phyloP scores from a whole-genome alignment of 2,113 vertebrate species.

The Aegithalos caudatus region DNA sequence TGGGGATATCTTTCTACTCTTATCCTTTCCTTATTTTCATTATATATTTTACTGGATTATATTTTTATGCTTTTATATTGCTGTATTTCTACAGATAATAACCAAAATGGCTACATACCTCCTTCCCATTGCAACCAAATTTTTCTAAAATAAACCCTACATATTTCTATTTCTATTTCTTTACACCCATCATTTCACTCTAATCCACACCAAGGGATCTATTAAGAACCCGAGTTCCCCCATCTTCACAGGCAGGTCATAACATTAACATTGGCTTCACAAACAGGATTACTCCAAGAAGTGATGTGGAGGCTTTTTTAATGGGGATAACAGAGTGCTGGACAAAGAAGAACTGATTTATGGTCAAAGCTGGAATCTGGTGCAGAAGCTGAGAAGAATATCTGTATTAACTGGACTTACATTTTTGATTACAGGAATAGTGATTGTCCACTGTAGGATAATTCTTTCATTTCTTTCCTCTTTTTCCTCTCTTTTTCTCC shows the following conservation, averaged over 20 bases:
- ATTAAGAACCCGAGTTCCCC: not conserved
- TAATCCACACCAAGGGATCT: not conserved
- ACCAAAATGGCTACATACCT: no score
- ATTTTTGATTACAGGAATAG: not conserved
- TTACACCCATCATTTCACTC: not conserved
- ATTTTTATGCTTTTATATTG: not conserved
- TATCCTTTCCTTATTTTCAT: not conserved
- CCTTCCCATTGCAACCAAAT: not conserved
- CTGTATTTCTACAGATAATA: not conserved
- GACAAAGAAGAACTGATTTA: not conserved
- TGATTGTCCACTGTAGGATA: accelerated
- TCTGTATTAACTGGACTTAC: not conserved
- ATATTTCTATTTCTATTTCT: not conserved
- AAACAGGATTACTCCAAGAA: no score
- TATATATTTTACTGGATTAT: not conserved
- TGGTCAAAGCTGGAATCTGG: not conserved
- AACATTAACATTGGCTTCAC: not conserved
- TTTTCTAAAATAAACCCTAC: not conserved
- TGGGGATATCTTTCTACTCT: not conserved
- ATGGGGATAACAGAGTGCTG: not conserved
- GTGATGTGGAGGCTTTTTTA: not conserved
- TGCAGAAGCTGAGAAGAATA: not conserved
- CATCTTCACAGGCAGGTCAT: not conserved
- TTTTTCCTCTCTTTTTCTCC: not conserved
- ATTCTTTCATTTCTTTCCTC: not conserved